Conservation (phyloP, 2,888 invertebrate species). For the Sthenelais limicola region DNA sequence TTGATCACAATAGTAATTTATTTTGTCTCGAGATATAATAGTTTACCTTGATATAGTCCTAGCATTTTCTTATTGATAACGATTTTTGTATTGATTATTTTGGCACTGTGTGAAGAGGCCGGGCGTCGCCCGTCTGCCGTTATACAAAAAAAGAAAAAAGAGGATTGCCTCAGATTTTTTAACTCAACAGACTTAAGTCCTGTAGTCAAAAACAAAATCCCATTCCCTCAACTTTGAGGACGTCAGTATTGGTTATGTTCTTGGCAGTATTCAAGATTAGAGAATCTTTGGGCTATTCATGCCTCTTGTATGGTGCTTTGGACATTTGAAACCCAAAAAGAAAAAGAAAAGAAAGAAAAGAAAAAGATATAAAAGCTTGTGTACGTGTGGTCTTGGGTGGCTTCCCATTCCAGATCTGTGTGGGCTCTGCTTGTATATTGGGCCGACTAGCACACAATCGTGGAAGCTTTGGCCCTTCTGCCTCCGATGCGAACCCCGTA, state of each 20-base stretch:
- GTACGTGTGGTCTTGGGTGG: slow-evolving; percentile 43
- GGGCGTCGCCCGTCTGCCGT: slow-evolving; percentile 36
- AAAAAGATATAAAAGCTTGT: slow-evolving; percentile 28
- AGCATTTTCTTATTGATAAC: too few relatives aligned
- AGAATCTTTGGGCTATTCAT: slow-evolving; percentile 14
- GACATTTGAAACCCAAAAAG: too few relatives aligned
- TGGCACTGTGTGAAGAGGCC: slow-evolving; percentile 39
- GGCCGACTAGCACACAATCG: slow-evolving; percentile 39
- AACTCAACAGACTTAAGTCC: slow-evolving; percentile 17
- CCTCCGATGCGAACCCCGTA: slow-evolving; percentile 42
- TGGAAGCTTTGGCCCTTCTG: slow-evolving; percentile 44
- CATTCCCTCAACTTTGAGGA: neutral
- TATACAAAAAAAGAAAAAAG: neutral
- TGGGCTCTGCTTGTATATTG: slow-evolving; percentile 40
- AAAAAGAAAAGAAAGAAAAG: slow-evolving; percentile 23
- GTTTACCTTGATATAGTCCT: too few relatives aligned
- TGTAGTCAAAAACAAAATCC: neutral
- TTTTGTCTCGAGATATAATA: too few relatives aligned
- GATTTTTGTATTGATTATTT: slow-evolving; percentile 35
- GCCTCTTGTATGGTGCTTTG: slow-evolving; percentile 37
- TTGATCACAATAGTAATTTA: too few relatives aligned
- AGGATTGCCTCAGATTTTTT: slow-evolving; percentile 15
- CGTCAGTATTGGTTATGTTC: neutral
- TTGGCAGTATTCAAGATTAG: slow-evolving; percentile 5
- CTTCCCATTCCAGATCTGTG: slow-evolving; percentile 41